Evolutionary conservation across 2,888 invertebrate genomes (phyloP).

Genomic region (Drosophila barbarae): DNA sequence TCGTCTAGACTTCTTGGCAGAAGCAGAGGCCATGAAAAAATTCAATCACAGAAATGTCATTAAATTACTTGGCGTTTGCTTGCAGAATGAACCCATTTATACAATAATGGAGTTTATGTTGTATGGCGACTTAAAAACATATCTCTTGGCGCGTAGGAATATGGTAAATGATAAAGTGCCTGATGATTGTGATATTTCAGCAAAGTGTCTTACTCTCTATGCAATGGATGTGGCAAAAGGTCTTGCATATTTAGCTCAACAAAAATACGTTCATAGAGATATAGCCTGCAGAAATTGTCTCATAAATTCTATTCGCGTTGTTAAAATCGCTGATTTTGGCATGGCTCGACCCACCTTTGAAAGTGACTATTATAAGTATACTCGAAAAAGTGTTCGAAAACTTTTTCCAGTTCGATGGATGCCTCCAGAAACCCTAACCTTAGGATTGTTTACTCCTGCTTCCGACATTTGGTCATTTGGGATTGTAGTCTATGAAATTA

Average conservation of each 20-base stretch:
- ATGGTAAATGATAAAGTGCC: conserved; percentile 84
- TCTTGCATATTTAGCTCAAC: conserved; percentile 89
- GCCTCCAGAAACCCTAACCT: conserved; percentile 92
- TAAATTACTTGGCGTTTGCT: conserved; percentile 90
- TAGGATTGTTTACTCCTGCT: conserved; percentile 90
- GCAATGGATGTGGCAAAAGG: conserved; percentile 93
- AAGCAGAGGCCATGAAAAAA: conserved; percentile 96
- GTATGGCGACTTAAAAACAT: conserved; percentile 95
- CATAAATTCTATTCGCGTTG: conserved; percentile 86
- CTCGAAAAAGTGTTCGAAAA: conserved; percentile 87
- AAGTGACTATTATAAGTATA: conserved; percentile 93
- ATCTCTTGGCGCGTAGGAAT: conserved; percentile 90
- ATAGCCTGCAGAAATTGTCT: conserved; percentile 90
- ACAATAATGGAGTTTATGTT: conserved; percentile 97
- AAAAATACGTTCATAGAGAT: conserved; percentile 94
- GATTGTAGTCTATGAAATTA: conserved; percentile 91
- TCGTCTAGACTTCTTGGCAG: conserved; percentile 93
- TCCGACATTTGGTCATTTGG: conserved; percentile 96
- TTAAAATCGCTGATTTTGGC: conserved; percentile 92
- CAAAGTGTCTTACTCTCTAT: conserved; percentile 90
- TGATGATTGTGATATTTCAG: conserved; percentile 87
- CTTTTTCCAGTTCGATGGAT: conserved; percentile 93
- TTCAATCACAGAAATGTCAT: conserved; percentile 95
- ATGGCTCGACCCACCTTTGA: conserved; percentile 94
- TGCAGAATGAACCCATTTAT: conserved; percentile 91